phyloP scores from a whole-genome alignment of 92 coral and sea anemone species.

The Zoanthus solanderi region DNA sequence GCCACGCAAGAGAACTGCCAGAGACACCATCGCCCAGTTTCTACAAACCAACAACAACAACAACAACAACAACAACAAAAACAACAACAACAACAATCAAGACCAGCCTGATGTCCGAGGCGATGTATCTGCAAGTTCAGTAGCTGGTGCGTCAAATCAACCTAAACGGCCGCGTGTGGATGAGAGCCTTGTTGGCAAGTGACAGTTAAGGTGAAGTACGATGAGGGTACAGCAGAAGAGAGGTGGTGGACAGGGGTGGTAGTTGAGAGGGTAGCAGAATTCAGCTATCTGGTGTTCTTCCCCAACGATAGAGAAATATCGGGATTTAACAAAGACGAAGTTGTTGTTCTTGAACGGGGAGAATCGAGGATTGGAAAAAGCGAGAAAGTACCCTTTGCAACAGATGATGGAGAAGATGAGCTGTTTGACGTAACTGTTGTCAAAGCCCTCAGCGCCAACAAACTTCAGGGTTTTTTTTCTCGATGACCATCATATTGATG shows the following conservation, averaged over 20 bases:
- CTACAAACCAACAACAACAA: not conserved
- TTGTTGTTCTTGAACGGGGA: slow-evolving; percentile 34
- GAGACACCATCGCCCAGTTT: slow-evolving; percentile 29
- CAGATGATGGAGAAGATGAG: slow-evolving; percentile 37
- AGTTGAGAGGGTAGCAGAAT: too few relatives aligned
- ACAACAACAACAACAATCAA: slow-evolving; percentile 18
- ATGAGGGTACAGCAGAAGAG: slow-evolving; percentile 38
- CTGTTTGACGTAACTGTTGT: slow-evolving; percentile 24
- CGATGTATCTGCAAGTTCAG: not conserved
- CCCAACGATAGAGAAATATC: slow-evolving; percentile 4
- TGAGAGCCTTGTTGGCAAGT: not conserved
- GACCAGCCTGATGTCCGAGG: not conserved
- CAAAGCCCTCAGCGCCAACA: slow-evolving; percentile 35
- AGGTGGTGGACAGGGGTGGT: slow-evolving; percentile 31
- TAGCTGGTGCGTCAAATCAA: slow-evolving; percentile 27
- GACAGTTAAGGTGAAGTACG: slow-evolving; percentile 31
- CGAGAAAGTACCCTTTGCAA: slow-evolving; percentile 14
- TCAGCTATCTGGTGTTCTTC: too few relatives aligned
- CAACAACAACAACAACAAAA: too few relatives aligned
- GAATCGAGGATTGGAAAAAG: slow-evolving; percentile 27
- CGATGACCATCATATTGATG: too few relatives aligned
- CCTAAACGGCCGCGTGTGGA: slow-evolving; percentile 39
- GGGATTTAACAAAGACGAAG: slow-evolving; percentile 8
- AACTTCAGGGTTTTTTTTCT: not conserved
- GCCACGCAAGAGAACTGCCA: not conserved